Conservation (phyloP, 1,140 invertebrate genomes). For the Solenopsis fugax region DNA sequence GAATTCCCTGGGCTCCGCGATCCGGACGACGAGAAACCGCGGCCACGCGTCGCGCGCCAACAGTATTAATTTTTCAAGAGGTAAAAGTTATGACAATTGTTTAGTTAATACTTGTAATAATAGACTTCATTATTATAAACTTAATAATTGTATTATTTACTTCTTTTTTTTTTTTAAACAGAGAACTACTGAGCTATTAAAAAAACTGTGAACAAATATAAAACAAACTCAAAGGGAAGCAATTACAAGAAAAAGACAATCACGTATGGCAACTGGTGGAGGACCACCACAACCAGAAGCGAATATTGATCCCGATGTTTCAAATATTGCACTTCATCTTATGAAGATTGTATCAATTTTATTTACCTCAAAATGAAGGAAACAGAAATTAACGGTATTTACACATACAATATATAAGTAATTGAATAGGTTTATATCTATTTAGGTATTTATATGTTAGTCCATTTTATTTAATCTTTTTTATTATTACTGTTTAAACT, state of each 20-base stretch:
- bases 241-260: slow-evolving; percentile 39
- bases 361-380: slow-evolving; percentile 28
- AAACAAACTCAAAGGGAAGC: slow-evolving; percentile 15
- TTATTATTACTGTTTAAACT: too few relatives aligned
- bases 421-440: too few relatives aligned
- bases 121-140: too few relatives aligned
- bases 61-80: slow-evolving; percentile 22
- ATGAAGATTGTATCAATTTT: slow-evolving; percentile 16
- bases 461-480: too few relatives aligned
- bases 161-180: background rate
- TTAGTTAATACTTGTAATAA: too few relatives aligned
- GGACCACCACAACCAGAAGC: background rate
- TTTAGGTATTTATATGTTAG: too few relatives aligned
- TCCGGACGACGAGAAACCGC: too few relatives aligned
- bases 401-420: too few relatives aligned
- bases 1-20: too few relatives aligned
- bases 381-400: background rate
- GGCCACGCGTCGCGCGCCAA: too few relatives aligned
- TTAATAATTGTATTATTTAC: too few relatives aligned
- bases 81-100: background rate
- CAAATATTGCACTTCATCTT: background rate
- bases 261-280: background rate
- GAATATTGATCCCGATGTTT: slow-evolving; percentile 41
- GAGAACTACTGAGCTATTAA: slow-evolving; percentile 11
- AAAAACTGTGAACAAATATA: slow-evolving; percentile 42